phyloP scores from a whole-genome alignment of 1,140 invertebrate genomes.

The Drosophila arawakana region DNA sequence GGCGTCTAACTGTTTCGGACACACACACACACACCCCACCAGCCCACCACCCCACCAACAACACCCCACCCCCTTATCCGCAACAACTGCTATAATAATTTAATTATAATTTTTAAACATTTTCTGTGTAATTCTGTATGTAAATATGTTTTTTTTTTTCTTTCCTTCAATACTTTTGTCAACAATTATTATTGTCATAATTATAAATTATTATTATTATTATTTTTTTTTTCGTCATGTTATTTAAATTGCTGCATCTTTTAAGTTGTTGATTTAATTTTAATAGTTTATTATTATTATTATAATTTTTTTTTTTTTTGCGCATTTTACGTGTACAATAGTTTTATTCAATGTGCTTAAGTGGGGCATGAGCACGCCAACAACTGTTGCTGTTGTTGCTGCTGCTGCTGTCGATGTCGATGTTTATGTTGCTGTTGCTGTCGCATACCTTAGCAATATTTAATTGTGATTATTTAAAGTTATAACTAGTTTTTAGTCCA shows the following conservation, averaged over 20 bases:
- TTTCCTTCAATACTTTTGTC: slow-evolving; percentile 8
- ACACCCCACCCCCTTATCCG: not conserved
- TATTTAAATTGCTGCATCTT: slow-evolving; percentile 63
- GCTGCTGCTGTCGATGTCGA: slow-evolving; percentile 13
- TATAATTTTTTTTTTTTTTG: slow-evolving; percentile 43
- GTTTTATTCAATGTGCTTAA: slow-evolving; percentile 57
- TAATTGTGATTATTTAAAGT: slow-evolving; percentile 76
- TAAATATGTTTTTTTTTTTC: slow-evolving; percentile 14
- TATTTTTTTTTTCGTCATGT: slow-evolving; percentile 53
- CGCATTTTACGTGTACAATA: slow-evolving; percentile 53
- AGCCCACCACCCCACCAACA: not conserved
- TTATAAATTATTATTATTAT: slow-evolving; percentile 13
- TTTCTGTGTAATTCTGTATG: slow-evolving; percentile 6
- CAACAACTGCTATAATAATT: slow-evolving; percentile 2
- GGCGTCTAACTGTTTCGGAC: slow-evolving; percentile 16
- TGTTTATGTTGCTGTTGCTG: slow-evolving; percentile 58
- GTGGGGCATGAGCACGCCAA: slow-evolving; percentile 21
- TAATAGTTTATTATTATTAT: slow-evolving; percentile 28
- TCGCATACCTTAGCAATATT: slow-evolving; percentile 67
- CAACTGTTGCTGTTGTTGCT: slow-evolving; percentile 23
- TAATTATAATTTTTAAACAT: slow-evolving; percentile 12
- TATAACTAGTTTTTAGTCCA: slow-evolving; percentile 56
- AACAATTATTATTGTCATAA: slow-evolving; percentile 43
- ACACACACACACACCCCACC: not conserved
- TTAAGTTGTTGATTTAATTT: slow-evolving; percentile 83